A percentile compares a stretch with the other conserved stretches of the same genome.
These are phyloP conservation scores for Meteorus colon DNA, from an alignment of 2,888 invertebrate species.

Conservation along the genomic window DNA sequence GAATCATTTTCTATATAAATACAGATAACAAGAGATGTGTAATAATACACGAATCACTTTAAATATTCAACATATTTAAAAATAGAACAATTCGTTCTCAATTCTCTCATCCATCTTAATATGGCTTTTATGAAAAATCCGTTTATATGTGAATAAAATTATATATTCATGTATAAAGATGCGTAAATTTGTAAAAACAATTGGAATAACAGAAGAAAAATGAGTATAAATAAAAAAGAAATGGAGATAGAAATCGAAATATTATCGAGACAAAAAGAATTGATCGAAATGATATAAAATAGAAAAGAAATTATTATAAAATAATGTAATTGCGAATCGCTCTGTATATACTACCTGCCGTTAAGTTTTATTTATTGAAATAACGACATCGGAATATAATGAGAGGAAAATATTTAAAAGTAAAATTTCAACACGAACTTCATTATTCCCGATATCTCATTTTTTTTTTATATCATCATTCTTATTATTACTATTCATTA, in stretches of 20 bases:
- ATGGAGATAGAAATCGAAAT: neutral
- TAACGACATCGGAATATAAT: slow-evolving; percentile 69
- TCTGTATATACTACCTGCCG: neutral
- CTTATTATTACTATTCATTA: slow-evolving; percentile 8
- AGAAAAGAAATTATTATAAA: neutral
- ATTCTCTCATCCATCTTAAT: too few species aligned
- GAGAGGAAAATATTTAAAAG: slow-evolving; percentile 70
- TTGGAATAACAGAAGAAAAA: too few species aligned
- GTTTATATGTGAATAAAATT: too few species aligned
- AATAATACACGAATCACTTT: too few species aligned
- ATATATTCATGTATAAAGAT: too few species aligned
- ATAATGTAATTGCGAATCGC: neutral
- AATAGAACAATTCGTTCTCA: too few species aligned
- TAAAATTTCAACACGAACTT: slow-evolving; percentile 69
- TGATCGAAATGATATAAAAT: neutral
- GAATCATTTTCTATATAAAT: too few species aligned
- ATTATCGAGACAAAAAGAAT: neutral
- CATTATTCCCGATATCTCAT: slow-evolving; percentile 69
- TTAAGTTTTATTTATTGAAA: slow-evolving; percentile 50
- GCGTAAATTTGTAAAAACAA: too few species aligned
- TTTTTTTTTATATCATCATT: slow-evolving; percentile 47
- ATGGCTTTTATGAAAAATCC: too few species aligned
- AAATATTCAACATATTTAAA: too few species aligned
- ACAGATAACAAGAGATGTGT: too few species aligned
- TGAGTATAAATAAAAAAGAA: too few species aligned